These are phyloP conservation scores for Dendroctonus ponderosae DNA, from an alignment of 1,140 invertebrate genomes.

Conservation along the genomic window DNA sequence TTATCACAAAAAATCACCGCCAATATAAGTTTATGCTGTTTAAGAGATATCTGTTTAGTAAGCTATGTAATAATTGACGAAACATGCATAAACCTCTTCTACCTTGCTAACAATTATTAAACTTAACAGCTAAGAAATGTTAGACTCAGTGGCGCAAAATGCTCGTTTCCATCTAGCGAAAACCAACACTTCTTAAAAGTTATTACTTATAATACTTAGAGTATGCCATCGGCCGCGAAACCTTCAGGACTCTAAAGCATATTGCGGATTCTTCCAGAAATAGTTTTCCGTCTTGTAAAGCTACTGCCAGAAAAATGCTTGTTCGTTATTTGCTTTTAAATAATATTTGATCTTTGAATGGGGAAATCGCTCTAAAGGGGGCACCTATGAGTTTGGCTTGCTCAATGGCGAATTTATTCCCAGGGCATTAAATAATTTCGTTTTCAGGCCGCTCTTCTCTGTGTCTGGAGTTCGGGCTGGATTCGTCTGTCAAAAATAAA, in stretches of 20 bases:
- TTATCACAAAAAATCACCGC: conserved; percentile 25
- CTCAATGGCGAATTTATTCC: conserved; percentile 53
- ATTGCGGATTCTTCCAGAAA: too few species aligned
- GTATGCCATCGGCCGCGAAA: too few species aligned
- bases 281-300: too few species aligned
- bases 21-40: conserved; percentile 14
- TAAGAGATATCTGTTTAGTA: background rate
- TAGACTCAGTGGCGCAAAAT: too few species aligned
- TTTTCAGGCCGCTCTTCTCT: conserved; percentile 58
- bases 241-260: too few species aligned
- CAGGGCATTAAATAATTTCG: conserved; percentile 62
- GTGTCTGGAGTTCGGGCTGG: conserved; percentile 51
- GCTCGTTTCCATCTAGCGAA: too few species aligned
- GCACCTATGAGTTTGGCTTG: conserved; percentile 47
- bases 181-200: too few species aligned
- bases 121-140: too few species aligned
- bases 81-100: conserved; percentile 15
- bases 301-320: background rate
- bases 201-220: too few species aligned
- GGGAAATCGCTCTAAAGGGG: background rate
- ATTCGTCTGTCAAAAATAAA: conserved; percentile 44
- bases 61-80: conserved; percentile 3
- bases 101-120: background rate
- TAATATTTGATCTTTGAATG: background rate
- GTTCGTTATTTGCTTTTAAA: background rate